Conservation (phyloP, 2,113 vertebrate genomes). For the Motacilla tschutschensis region DNA sequence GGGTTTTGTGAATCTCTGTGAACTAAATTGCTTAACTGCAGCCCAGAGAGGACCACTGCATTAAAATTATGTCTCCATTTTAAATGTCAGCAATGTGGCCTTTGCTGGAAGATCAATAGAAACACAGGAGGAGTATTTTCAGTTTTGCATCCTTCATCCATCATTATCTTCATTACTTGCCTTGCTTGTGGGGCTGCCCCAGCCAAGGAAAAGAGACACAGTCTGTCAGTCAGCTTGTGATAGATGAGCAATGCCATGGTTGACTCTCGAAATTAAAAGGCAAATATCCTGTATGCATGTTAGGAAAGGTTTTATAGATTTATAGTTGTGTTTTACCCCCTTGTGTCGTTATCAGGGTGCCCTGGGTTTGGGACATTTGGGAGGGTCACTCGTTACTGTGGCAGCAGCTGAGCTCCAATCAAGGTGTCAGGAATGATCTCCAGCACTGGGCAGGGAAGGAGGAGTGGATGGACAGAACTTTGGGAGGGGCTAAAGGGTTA, state of each 20-base stretch:
- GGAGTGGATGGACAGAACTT: neutral
- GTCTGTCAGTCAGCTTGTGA: neutral
- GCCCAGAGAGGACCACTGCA: neutral
- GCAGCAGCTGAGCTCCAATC: neutral
- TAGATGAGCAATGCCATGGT: neutral
- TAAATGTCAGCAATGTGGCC: slow-evolving; percentile 36
- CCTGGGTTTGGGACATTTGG: neutral
- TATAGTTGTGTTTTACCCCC: neutral
- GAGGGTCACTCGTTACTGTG: neutral
- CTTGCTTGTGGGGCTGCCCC: neutral
- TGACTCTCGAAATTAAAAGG: neutral
- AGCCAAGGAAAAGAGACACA: neutral
- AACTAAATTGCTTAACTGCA: neutral
- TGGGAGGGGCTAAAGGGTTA: neutral
- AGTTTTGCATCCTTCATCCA: slow-evolving; percentile 44
- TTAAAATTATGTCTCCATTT: slow-evolving; percentile 23
- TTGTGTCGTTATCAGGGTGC: neutral
- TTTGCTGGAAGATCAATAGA: slow-evolving; percentile 50
- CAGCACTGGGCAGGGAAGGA: neutral
- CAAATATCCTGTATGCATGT: neutral
- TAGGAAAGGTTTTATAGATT: neutral
- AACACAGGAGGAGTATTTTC: slow-evolving; percentile 42
- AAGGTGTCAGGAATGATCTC: neutral
- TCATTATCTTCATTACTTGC: slow-evolving; percentile 42
- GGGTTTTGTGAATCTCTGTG: neutral